These are phyloP conservation scores for Agrochola litura DNA, from an alignment of 2,888 invertebrate genomes.

Conservation along the genomic window DNA sequence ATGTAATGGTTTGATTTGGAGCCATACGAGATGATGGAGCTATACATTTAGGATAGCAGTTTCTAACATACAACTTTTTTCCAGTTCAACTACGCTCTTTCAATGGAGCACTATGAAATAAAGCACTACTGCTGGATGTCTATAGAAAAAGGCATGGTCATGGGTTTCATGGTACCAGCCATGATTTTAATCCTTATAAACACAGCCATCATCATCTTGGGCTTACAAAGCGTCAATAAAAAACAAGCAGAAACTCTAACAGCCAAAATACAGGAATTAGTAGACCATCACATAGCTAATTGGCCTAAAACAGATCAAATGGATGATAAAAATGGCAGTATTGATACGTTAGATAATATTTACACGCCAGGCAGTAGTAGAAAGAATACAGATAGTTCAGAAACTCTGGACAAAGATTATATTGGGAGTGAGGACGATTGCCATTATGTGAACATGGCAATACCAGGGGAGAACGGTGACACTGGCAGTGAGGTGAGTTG, in stretches of 20 bases:
- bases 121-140: slow-evolving; percentile 95
- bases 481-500: slow-evolving; percentile 78
- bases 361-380: slow-evolving; percentile 84
- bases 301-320: slow-evolving; percentile 81
- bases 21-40: not conserved
- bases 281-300: slow-evolving; percentile 84
- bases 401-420: slow-evolving; percentile 84
- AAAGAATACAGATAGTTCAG: slow-evolving; percentile 86
- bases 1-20: not conserved
- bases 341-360: slow-evolving; percentile 82
- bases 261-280: slow-evolving; percentile 85
- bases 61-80: slow-evolving; percentile 61
- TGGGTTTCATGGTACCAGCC: slow-evolving; percentile 94
- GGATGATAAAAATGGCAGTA: slow-evolving; percentile 79
- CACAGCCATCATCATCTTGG: slow-evolving; percentile 91
- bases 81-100: slow-evolving; percentile 92
- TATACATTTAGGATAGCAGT: not conserved
- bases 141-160: slow-evolving; percentile 94
- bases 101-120: slow-evolving; percentile 93
- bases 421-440: slow-evolving; percentile 84
- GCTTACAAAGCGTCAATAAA: slow-evolving; percentile 86
- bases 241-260: slow-evolving; percentile 87
- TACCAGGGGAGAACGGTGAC: slow-evolving; percentile 74
- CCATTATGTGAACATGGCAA: slow-evolving; percentile 77
- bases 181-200: slow-evolving; percentile 92